A percentile compares a stretch with the other conserved stretches of the same genome.
phyloP scores from a whole-genome alignment of 2,888 invertebrate species.

The Pyrochroa serraticornis region DNA sequence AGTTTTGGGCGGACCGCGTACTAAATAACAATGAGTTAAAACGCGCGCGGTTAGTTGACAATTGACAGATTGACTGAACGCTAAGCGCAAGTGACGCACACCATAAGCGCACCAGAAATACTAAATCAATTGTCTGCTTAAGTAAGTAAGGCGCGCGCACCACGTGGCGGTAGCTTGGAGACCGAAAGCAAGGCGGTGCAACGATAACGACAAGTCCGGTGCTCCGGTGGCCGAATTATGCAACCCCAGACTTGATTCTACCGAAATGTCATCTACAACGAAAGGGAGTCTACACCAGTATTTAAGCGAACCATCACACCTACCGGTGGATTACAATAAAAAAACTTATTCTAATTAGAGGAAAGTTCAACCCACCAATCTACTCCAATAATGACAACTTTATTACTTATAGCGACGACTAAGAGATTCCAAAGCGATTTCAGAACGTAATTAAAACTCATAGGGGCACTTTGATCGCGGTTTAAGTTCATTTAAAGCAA shows the following conservation, averaged over 20 bases:
- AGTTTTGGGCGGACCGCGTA: conserved; percentile 8
- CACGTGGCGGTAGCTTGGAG: conserved; percentile 22
- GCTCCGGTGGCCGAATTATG: too few relatives aligned
- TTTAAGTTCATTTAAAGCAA: too few relatives aligned
- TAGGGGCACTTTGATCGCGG: too few relatives aligned
- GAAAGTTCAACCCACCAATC: conserved; percentile 13
- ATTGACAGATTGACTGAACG: conserved; percentile 24
- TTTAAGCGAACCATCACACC: not conserved
- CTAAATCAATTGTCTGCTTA: conserved; percentile 19
- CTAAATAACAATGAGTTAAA: conserved; percentile 18
- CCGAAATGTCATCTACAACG: conserved; percentile 14
- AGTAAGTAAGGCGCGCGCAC: conserved; percentile 26
- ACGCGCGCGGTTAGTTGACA: conserved; percentile 21
- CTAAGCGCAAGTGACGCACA: conserved; percentile 18
- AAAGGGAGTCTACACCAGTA: too few relatives aligned
- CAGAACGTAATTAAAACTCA: too few relatives aligned
- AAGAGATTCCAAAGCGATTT: not conserved
- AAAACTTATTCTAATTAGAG: conserved; percentile 6
- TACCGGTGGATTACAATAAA: not conserved
- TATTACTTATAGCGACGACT: not conserved
- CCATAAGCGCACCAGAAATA: conserved; percentile 19
- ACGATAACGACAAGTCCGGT: not conserved
- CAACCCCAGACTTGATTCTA: too few relatives aligned
- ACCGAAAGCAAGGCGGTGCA: conserved; percentile 16
- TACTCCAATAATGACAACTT: not conserved